These are phyloP conservation scores for Gonioctena quinquepunctata DNA, from an alignment of 1,140 invertebrate genomes.

Conservation along the genomic window DNA sequence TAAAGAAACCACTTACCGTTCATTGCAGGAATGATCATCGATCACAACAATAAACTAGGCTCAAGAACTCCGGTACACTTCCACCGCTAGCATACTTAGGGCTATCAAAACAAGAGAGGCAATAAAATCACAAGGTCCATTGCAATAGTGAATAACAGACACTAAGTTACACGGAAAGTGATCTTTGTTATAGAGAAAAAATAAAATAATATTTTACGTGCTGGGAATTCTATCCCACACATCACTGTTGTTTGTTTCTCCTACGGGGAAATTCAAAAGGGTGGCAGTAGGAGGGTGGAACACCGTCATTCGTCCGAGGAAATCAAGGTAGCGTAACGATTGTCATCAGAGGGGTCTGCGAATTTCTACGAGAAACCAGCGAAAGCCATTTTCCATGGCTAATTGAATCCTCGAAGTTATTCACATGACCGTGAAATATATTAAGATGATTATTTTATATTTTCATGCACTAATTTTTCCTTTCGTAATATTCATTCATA, in stretches of 20 bases:
- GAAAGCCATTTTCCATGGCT: background rate
- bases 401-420: background rate
- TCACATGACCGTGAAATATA: background rate
- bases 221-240: constrained; percentile 4
- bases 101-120: constrained; percentile 9
- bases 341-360: background rate
- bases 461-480: too few relatives aligned
- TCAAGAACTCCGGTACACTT: background rate
- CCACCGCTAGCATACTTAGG: background rate
- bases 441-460: too few relatives aligned
- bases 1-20: background rate
- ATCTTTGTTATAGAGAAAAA: constrained; percentile 14
- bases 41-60: background rate
- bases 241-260: constrained; percentile 17
- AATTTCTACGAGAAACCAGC: background rate
- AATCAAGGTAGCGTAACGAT: constrained; percentile 18
- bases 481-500: too few relatives aligned
- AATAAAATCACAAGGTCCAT: constrained; percentile 20
- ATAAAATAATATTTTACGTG: constrained; percentile 22
- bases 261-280: background rate
- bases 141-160: constrained; percentile 18
- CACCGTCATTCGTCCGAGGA: constrained; percentile 13
- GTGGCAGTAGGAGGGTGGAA: constrained; percentile 1
- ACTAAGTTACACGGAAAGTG: constrained; percentile 17
- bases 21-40: background rate